Conservation (phyloP, 2,797 vertebrate genomes). For the Hippocampus kuda region DNA sequence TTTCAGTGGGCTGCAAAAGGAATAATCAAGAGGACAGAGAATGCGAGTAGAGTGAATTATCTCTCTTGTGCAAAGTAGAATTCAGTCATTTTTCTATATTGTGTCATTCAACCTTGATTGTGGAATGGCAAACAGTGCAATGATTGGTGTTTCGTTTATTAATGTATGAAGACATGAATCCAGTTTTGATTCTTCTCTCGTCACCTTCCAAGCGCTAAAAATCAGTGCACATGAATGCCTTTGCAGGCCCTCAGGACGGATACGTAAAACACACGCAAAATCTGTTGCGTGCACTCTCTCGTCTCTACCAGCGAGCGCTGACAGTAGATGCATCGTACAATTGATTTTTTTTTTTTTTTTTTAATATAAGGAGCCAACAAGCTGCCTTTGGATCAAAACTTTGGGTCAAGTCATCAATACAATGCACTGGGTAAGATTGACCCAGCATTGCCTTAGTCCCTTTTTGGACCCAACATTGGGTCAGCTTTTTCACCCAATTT, state of each 20-base stretch:
- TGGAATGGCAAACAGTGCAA: neutral
- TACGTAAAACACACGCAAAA: conserved; percentile 14
- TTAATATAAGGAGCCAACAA: conserved; percentile 18
- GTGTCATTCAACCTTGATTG: neutral
- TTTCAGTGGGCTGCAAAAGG: conserved; percentile 20
- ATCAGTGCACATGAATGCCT: conserved; percentile 17
- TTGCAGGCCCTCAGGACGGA: conserved; percentile 26
- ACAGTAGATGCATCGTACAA: conserved; percentile 34
- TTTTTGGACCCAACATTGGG: too few species aligned
- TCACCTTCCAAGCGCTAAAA: conserved; percentile 7
- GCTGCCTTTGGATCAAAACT: conserved; percentile 16
- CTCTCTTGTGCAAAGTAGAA: neutral
- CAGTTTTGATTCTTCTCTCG: conserved; percentile 9
- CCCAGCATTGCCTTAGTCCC: too few species aligned
- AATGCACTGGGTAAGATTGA: too few species aligned
- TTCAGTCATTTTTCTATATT: neutral
- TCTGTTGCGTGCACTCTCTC: conserved; percentile 18
- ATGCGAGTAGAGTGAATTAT: conserved; percentile 5
- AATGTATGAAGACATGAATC: too few species aligned
- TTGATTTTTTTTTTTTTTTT: conserved; percentile 3
- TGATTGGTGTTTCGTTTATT: too few species aligned
- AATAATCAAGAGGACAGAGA: conserved; percentile 12
- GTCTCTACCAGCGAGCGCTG: conserved; percentile 22
- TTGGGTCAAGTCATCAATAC: too few species aligned
- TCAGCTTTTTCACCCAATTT: too few species aligned